phyloP scores from a whole-genome alignment of 2,797 vertebrate genomes.

The Paedocypris micromegethes region DNA sequence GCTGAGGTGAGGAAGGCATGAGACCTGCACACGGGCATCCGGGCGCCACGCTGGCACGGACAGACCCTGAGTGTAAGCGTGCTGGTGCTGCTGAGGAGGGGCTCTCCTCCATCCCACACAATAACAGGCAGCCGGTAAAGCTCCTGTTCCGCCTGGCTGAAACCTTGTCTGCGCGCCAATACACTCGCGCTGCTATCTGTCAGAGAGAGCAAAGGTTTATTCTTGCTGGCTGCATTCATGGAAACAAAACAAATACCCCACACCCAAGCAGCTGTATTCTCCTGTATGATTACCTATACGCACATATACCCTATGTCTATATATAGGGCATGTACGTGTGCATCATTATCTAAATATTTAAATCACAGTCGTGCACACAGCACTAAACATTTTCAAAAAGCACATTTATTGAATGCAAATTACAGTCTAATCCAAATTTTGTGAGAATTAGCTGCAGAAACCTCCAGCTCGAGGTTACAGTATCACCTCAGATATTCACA shows the following conservation, averaged over 20 bases:
- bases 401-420: no score
- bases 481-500: constrained; percentile 7
- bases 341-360: no score
- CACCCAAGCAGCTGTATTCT: neutral
- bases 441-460: neutral
- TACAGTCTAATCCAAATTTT: no score
- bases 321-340: no score
- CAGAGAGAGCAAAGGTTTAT: constrained; percentile 34
- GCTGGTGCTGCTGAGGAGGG: constrained; percentile 83
- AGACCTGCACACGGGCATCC: constrained; percentile 73
- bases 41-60: constrained; percentile 76
- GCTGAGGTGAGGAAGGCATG: constrained; percentile 87
- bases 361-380: no score
- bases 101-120: constrained; percentile 82
- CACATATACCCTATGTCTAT: no score
- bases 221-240: constrained; percentile 18
- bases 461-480: neutral
- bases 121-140: constrained; percentile 77
- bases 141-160: constrained; percentile 76
- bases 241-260: constrained; percentile 12
- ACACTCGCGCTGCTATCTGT: constrained; percentile 86
- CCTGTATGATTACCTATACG: no score
- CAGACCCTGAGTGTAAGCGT: constrained; percentile 85
- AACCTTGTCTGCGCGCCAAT: constrained; percentile 72
- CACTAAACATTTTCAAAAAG: no score